Evolutionary conservation across 2,797 vertebrate species (phyloP), one percentile per base, ranked within the genome.

Genomic region (Phoeniculus purpureus): DNA sequence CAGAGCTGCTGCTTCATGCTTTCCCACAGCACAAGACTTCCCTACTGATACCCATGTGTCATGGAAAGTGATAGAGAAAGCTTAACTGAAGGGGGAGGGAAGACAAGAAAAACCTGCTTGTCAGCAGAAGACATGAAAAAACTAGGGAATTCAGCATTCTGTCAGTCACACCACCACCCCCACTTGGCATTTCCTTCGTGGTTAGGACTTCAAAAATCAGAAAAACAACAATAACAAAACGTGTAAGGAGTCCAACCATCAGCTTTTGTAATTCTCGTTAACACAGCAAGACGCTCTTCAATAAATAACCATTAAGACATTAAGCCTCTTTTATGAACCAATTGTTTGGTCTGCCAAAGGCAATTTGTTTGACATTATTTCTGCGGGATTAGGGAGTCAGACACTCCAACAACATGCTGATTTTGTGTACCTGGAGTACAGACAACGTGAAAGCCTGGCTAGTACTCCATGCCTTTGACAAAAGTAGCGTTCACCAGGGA

Each of bases 171-270:
- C 76, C 81, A 61, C 60, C 54, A 75, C 34, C 23, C 23, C 56
- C 34, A 7, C 9, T 31, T 7, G 2, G 25, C 37, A 78, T 59
- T 94, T 94, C 65, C 62, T 91, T 94, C 91, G 81, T 4, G 17
- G 27, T 27, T 85, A 87, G 81, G 76, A 72, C 89, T 91, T 92
- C 61, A 93, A 91, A 94, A 81, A 85, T 90, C 83, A 70, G 60
- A 89, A 96, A 95, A 96, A 95, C 76, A 92, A n/a, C 90, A 94
- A 56, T 81, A 93, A 84, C 92, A 94, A 96, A 96, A 89, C 78
- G 86, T 34, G 48, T 59, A 56, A 79, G 78, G 65, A 92, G 77
- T 81, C 68, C 87, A 93, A 45, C 61, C 54, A 91, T 91, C 74
- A 82, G 43, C 85, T 64, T 55, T 88, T 73, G 43, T 90, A 76